Evolutionary conservation across 2,888 invertebrate genomes (phyloP).

Genomic region (Rotaria magnacalcarata): DNA sequence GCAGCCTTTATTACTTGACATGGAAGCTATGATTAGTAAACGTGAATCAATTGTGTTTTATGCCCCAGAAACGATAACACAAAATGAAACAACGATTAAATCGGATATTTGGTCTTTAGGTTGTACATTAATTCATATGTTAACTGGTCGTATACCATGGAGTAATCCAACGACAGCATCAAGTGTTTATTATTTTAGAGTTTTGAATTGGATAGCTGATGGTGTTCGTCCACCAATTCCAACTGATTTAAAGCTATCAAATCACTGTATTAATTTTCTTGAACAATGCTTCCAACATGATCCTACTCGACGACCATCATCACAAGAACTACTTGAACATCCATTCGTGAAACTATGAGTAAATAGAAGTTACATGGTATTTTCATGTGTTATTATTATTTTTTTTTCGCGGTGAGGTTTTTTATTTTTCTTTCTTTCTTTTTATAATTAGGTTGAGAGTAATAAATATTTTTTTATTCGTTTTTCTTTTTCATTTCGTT

Average conservation of each 20-base stretch:
- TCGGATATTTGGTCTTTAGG: slow-evolving; percentile 19
- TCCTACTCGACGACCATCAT: slow-evolving; percentile 15
- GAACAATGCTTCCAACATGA: slow-evolving; percentile 17
- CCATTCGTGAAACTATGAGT: background rate
- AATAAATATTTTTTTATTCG: background rate
- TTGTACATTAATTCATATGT: slow-evolving; percentile 20
- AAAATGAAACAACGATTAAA: slow-evolving; percentile 8
- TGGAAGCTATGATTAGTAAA: background rate
- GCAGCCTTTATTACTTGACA: background rate
- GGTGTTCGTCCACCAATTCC: background rate
- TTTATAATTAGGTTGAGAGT: background rate
- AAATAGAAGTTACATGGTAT: background rate
- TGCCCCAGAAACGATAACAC: background rate
- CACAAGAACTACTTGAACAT: background rate
- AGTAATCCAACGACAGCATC: background rate
- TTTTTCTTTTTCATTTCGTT: background rate
- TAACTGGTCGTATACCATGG: slow-evolving; percentile 35
- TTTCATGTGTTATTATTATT: background rate
- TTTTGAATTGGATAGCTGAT: background rate
- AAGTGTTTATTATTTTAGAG: background rate
- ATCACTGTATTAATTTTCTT: slow-evolving; percentile 30
- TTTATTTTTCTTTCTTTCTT: background rate
- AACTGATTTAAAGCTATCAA: background rate
- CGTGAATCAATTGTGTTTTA: slow-evolving; percentile 24
- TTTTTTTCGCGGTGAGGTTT: background rate